Evolutionary conservation across 1,140 invertebrate species (phyloP), one percentile per base, ranked within the genome.

Genomic region (Heliconius eleuchia): DNA sequence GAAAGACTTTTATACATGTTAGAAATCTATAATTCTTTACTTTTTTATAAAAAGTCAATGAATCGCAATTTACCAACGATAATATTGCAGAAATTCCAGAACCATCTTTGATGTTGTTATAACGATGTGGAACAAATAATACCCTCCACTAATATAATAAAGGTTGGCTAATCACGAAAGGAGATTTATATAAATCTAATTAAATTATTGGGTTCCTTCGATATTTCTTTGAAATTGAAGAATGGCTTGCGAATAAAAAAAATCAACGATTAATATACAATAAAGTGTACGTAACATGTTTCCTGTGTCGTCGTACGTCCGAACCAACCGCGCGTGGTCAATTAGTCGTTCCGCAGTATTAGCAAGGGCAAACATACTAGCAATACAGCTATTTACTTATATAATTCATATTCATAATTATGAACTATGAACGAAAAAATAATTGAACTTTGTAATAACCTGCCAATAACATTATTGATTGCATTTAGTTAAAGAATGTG

Each of bases 241-340:
- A 66, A 27, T 66, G 16, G 60, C 19, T 66, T 66, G 60, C 5
- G 13, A 66, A 66, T 66, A 66, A 11, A 27, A 66, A 30, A 66
- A 16, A 66, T 16, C 13, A 30, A 66, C 60, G 23, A 76, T 76
- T 42, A 57, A 42, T 30, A 70, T 60, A 71, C 71, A 46, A 76
- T 60, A 76, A 71, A 71, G 37, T 34, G 71, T 27, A 71, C 42
- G 60, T 27, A 42, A 87, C 79, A 80, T 84, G 79, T 82, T 86
- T 87, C 84, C 85, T 86, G 82, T 85, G 83, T 83, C 83, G 79
- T 83, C 84, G 75, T 85, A 87, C 86, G 71, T 76, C 74, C 86
- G 85, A 84, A 79, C 78, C 55, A 66, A 52, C 77, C 70, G 55
- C 75, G 75, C 79, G 75, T 74, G 74, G 76, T 70, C 76, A 85